These are phyloP conservation scores for Drosophila mimetica DNA, from an alignment of 2,888 invertebrate genomes.

Conservation along the genomic window DNA sequence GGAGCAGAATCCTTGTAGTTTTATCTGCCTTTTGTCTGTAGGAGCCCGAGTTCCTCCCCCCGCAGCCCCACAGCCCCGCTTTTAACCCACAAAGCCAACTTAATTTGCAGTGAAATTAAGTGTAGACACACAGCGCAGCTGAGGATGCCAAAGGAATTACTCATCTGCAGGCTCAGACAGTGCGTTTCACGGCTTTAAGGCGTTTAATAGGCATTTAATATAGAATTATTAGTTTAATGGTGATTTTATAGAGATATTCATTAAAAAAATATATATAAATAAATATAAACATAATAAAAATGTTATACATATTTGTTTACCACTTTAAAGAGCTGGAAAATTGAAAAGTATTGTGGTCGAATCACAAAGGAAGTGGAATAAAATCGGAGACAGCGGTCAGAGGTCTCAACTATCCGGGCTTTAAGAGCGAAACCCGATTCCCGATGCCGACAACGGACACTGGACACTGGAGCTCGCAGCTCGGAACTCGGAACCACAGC, in stretches of 20 bases:
- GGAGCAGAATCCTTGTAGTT: slow-evolving; percentile 18
- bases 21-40: slow-evolving; percentile 4
- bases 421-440: slow-evolving; percentile 21
- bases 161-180: slow-evolving; percentile 11
- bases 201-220: not conserved
- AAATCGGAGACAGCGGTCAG: not conserved
- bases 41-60: no score
- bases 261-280: no score
- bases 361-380: not conserved
- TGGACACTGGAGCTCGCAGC: no score
- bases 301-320: not conserved
- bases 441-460: not conserved
- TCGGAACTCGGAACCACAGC: not conserved
- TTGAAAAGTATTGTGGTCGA: not conserved
- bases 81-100: slow-evolving; percentile 13
- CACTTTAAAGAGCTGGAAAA: not conserved
- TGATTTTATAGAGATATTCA: no score
- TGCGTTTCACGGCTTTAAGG: not conserved
- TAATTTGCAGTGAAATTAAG: slow-evolving; percentile 30
- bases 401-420: not conserved
- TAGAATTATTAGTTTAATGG: no score
- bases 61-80: not conserved
- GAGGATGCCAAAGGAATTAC: slow-evolving; percentile 15
- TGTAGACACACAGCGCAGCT: slow-evolving; percentile 19
- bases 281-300: no score